phyloP scores from a whole-genome alignment of 2,113 vertebrate species.

The Microtus richardsoni region DNA sequence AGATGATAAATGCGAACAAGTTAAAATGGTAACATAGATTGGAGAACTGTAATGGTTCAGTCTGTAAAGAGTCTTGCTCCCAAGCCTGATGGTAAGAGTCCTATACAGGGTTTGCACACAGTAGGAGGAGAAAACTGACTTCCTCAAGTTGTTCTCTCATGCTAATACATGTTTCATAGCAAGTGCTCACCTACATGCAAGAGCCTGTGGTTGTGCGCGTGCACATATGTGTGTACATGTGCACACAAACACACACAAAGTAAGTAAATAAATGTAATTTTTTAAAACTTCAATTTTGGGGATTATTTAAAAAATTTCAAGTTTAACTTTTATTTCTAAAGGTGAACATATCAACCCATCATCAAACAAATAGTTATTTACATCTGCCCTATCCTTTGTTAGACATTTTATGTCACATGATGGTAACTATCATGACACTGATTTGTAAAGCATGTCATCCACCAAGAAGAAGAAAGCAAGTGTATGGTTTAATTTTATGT shows the following conservation, averaged over 20 bases:
- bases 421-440: background rate
- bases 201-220: rapidly evolving
- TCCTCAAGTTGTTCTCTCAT: background rate
- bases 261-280: background rate
- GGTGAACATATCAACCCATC: background rate
- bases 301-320: background rate
- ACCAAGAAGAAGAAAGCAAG: background rate
- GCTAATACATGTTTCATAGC: background rate
- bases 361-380: background rate
- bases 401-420: background rate
- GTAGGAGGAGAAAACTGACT: background rate
- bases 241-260: background rate
- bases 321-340: constrained; percentile 13
- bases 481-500: background rate
- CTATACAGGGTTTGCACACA: no score
- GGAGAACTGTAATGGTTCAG: background rate
- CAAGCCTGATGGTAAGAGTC: background rate
- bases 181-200: background rate
- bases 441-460: background rate
- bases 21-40: background rate
- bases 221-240: background rate
- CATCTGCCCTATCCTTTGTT: background rate
- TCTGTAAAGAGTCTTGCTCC: no score
- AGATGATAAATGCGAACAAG: background rate
- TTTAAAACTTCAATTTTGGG: background rate